These are phyloP conservation scores for Nemoura dubitans DNA, from an alignment of 2,888 invertebrate genomes.

Conservation along the genomic window DNA sequence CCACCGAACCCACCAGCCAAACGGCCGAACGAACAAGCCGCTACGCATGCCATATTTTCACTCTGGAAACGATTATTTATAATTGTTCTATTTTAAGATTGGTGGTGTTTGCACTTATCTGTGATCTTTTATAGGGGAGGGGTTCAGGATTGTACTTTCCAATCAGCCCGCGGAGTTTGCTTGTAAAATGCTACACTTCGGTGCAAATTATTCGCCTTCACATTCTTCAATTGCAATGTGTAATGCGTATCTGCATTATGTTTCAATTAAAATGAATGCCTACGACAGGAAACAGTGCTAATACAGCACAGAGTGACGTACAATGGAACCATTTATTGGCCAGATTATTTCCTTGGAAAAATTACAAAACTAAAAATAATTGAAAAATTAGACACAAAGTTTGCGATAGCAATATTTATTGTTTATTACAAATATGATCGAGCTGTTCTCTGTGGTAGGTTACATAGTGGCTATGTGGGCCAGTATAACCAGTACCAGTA, in stretches of 20 bases:
- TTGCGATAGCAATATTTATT: no score
- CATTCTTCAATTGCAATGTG: neutral
- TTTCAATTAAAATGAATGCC: neutral
- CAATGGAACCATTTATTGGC: no score
- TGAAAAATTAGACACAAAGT: no score
- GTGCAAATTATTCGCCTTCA: neutral
- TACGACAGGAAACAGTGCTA: no score
- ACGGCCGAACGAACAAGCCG: neutral
- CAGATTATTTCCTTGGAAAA: no score
- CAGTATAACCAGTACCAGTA: no score
- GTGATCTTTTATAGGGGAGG: neutral
- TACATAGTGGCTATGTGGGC: no score
- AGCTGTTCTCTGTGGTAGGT: no score
- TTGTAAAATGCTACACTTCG: neutral
- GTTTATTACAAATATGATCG: no score
- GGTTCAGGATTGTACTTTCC: neutral
- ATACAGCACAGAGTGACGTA: no score
- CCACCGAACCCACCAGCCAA: no score
- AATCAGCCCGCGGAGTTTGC: neutral
- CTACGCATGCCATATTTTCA: neutral
- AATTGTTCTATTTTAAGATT: constrained; percentile 5
- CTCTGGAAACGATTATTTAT: neutral
- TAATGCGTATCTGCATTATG: neutral
- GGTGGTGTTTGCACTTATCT: neutral
- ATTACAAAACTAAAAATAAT: no score